Percentiles rank a stretch among this genome's conserved stretches.
phyloP scores from a whole-genome alignment of 2,113 vertebrate species.

The Strigops habroptila region DNA sequence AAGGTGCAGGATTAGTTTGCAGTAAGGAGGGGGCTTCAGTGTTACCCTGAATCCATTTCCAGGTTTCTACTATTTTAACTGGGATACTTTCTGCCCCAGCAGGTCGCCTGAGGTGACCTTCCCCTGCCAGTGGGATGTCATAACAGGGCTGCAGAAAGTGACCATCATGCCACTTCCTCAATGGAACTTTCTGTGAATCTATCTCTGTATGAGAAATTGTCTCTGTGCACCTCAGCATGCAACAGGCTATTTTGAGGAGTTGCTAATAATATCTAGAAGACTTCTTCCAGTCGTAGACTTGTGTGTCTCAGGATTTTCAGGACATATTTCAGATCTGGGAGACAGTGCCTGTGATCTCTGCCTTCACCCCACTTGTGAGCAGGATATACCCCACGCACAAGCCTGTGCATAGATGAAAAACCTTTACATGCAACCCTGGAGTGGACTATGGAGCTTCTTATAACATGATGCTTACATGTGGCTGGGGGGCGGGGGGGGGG shows the following conservation, averaged over 20 bases:
- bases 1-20: not conserved
- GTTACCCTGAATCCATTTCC: not conserved
- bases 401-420: not conserved
- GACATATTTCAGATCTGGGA: not conserved
- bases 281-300: not conserved
- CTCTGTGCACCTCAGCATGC: not conserved
- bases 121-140: not conserved
- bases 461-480: not conserved
- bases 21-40: not conserved
- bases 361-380: accelerated
- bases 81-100: not conserved
- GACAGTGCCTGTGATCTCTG: not conserved
- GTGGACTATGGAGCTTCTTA: not conserved
- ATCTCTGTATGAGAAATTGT: not conserved
- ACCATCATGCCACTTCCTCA: not conserved
- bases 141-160: not conserved
- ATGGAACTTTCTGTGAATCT: not conserved
- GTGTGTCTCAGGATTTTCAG: not conserved
- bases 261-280: not conserved
- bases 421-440: not conserved
- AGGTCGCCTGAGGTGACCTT: not conserved
- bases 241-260: not conserved
- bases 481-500: no score
- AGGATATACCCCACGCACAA: not conserved
- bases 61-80: not conserved